A percentile compares a stretch with the other conserved stretches of the same genome.
Evolutionary conservation across 1,140 invertebrate genomes (phyloP).

Genomic region (Grapholita molesta): DNA sequence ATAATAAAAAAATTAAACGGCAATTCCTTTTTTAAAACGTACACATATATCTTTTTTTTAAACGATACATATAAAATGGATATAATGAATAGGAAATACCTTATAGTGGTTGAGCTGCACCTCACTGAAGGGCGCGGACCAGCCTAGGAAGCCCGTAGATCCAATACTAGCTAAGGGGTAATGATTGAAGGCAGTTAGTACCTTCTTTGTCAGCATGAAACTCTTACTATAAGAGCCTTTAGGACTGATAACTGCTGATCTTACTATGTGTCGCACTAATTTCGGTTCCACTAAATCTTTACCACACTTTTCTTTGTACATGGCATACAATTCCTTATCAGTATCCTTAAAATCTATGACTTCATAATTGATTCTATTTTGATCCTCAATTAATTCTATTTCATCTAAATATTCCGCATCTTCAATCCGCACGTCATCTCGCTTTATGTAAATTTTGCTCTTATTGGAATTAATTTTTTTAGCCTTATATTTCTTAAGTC

Average conservation of each 20-base stretch:
- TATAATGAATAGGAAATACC: conserved; percentile 34
- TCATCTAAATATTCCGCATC: conserved; percentile 33
- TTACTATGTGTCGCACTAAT: conserved; percentile 64
- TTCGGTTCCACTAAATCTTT: conserved; percentile 50
- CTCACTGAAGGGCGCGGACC: conserved; percentile 71
- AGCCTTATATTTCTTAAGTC: conserved; percentile 36
- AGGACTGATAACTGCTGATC: conserved; percentile 80
- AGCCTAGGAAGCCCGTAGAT: conserved; percentile 71
- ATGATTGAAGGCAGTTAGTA: conserved; percentile 86
- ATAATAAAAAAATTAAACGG: too few species aligned
- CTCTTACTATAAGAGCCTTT: conserved; percentile 85
- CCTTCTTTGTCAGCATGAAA: conserved; percentile 82
- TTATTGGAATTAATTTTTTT: conserved; percentile 32
- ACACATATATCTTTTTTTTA: too few species aligned
- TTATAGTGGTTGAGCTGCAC: conserved; percentile 82
- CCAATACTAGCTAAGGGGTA: conserved; percentile 82
- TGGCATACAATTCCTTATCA: conserved; percentile 33
- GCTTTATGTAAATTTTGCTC: conserved; percentile 56
- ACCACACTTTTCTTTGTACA: conserved; percentile 46
- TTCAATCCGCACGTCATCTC: conserved; percentile 60
- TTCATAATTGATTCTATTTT: conserved; percentile 43
- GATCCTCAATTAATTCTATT: conserved; percentile 69
- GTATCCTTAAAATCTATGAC: conserved; percentile 42
- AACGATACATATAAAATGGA: not conserved
- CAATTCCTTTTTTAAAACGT: too few species aligned